These are phyloP conservation scores for Saccopteryx bilineata DNA, from an alignment of 2,113 vertebrate species.

Conservation along the genomic window DNA sequence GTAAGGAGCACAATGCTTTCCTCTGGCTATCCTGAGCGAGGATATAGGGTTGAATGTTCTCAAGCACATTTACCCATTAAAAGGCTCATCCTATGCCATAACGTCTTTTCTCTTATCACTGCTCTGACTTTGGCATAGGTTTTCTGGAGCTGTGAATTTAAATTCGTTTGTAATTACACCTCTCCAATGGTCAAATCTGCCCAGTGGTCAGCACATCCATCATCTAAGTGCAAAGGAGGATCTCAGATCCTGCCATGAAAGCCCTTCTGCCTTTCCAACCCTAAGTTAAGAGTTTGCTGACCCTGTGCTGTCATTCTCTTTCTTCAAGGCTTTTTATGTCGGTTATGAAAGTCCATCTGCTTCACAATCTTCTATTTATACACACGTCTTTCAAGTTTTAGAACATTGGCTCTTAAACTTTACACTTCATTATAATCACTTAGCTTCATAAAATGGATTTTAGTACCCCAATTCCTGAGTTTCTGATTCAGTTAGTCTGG, in stretches of 20 bases:
- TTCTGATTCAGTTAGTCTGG: neutral
- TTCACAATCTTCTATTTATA: conserved; percentile 26
- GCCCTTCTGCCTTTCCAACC: neutral
- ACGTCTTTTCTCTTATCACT: neutral
- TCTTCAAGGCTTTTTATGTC: conserved; percentile 51
- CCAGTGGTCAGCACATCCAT: neutral
- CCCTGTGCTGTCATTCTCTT: conserved; percentile 12
- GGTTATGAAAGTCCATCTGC: conserved; percentile 31
- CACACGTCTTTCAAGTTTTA: conserved; percentile 37
- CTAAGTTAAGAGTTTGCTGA: neutral
- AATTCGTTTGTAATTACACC: neutral
- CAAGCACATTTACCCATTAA: neutral
- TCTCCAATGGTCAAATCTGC: neutral
- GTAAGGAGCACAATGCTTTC: neutral
- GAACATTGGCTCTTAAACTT: conserved; percentile 31
- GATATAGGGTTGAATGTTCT: neutral
- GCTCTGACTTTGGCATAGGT: neutral
- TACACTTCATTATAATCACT: neutral
- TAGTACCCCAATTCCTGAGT: neutral
- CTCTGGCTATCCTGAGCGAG: neutral
- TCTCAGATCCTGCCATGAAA: neutral
- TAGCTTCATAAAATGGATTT: conserved; percentile 1
- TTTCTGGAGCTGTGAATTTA: neutral
- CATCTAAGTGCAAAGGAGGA: neutral
- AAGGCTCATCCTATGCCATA: neutral